These are phyloP conservation scores for Blastobasis lacticolella DNA, from an alignment of 2,888 invertebrate species.

Conservation along the genomic window DNA sequence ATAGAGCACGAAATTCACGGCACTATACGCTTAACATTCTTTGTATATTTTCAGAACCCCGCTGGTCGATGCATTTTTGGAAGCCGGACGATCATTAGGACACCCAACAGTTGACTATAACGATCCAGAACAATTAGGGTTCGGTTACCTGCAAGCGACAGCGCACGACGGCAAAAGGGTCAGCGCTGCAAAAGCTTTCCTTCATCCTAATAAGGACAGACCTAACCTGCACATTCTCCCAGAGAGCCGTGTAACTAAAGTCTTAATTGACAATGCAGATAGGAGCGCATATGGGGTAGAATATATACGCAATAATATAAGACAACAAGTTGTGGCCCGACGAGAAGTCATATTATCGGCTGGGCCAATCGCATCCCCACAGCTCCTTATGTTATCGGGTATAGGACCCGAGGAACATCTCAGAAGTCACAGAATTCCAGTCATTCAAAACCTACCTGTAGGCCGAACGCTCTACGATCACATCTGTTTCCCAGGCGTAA, in stretches of 20 bases:
- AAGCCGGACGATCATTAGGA: slow-evolving; percentile 77
- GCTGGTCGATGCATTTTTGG: slow-evolving; percentile 76
- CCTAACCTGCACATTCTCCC: slow-evolving; percentile 74
- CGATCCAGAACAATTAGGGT: slow-evolving; percentile 69
- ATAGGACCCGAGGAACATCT: slow-evolving; percentile 77
- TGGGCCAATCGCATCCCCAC: slow-evolving; percentile 87
- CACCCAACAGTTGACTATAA: slow-evolving; percentile 80
- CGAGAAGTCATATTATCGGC: slow-evolving; percentile 83
- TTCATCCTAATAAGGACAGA: slow-evolving; percentile 66
- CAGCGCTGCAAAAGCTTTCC: slow-evolving; percentile 75
- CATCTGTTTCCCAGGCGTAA: slow-evolving; percentile 77
- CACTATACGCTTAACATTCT: neutral
- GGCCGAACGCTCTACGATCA: slow-evolving; percentile 79
- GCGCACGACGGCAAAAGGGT: slow-evolving; percentile 73
- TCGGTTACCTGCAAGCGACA: slow-evolving; percentile 76
- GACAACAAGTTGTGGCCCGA: slow-evolving; percentile 63
- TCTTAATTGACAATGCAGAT: slow-evolving; percentile 64
- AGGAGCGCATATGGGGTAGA: slow-evolving; percentile 71
- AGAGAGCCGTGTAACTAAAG: slow-evolving; percentile 65
- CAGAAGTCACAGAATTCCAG: slow-evolving; percentile 61
- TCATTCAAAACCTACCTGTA: slow-evolving; percentile 75
- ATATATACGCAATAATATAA: slow-evolving; percentile 55
- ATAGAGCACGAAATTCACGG: neutral
- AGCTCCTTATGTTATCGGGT: slow-evolving; percentile 86
- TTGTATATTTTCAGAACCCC: slow-evolving; percentile 38